Conservation (phyloP, 2,797 vertebrate genomes). For the Diglossa cyanea region DNA sequence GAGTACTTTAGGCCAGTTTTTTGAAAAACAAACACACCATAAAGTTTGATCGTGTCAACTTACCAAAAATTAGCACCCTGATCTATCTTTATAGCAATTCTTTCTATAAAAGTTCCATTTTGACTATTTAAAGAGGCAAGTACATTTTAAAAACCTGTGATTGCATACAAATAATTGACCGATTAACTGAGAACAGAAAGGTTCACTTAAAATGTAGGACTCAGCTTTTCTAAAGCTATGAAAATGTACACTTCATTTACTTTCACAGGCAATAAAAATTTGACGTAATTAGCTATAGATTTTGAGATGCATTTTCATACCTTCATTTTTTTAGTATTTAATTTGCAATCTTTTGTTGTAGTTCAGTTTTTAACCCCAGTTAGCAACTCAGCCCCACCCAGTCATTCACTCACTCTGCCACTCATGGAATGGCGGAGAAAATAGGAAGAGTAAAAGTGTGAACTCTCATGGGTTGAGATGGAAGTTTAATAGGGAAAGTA, state of each 20-base stretch:
- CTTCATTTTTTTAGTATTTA: neutral
- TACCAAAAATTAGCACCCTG: neutral
- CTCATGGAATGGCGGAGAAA: accelerated
- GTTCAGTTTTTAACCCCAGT: neutral
- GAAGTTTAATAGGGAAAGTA: neutral
- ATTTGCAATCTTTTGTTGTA: neutral
- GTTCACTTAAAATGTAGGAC: neutral
- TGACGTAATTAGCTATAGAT: neutral
- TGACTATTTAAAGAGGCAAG: neutral
- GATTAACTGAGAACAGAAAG: neutral
- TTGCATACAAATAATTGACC: neutral
- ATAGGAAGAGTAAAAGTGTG: neutral
- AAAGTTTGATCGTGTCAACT: neutral
- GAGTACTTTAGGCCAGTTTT: neutral
- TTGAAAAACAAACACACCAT: neutral
- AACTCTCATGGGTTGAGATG: neutral
- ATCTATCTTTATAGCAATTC: neutral
- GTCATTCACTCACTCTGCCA: neutral
- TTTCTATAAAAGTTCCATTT: neutral
- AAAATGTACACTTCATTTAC: neutral
- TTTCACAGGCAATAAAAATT: neutral
- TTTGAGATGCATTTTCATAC: neutral
- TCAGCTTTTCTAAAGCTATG: neutral
- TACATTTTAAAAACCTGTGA: neutral
- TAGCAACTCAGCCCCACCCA: neutral